Percentiles rank a stretch among this genome's conserved stretches.
Evolutionary conservation across 2,888 invertebrate genomes (phyloP).

Genomic region (Acanthopleura granulata): DNA sequence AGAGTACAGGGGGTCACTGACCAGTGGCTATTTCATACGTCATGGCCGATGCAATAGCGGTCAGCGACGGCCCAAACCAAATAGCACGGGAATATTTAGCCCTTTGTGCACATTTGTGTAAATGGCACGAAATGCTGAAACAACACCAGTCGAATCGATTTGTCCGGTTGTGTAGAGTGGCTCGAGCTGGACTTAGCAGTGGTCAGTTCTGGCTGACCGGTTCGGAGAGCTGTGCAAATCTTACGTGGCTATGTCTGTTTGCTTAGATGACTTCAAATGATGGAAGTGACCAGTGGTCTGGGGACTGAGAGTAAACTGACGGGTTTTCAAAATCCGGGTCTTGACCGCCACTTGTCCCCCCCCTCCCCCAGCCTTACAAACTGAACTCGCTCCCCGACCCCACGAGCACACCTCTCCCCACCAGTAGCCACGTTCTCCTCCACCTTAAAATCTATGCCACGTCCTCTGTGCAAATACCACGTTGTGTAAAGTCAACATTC

Average conservation of each 20-base stretch:
- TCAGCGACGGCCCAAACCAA: background rate
- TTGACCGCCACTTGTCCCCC: constrained; percentile 8
- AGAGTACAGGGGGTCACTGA: background rate
- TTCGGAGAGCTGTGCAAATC: constrained; percentile 13
- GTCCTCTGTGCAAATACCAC: too few relatives aligned
- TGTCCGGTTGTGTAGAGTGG: constrained; percentile 9
- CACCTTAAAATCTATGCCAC: too few relatives aligned
- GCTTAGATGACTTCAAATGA: constrained; percentile 13
- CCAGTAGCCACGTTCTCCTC: too few relatives aligned
- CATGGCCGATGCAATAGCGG: constrained; percentile 18
- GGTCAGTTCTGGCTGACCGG: background rate
- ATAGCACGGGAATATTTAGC: constrained; percentile 14
- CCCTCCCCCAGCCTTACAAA: background rate
- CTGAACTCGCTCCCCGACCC: too few relatives aligned
- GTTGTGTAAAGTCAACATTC: too few relatives aligned
- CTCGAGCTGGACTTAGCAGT: background rate
- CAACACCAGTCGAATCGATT: background rate
- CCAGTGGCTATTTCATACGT: constrained; percentile 16
- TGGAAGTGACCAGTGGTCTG: background rate
- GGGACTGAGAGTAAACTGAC: background rate
- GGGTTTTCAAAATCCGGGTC: background rate
- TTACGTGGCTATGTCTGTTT: constrained; percentile 16
- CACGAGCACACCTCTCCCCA: too few relatives aligned
- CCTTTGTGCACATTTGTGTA: constrained; percentile 15
- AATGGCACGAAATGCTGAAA: constrained; percentile 14